Evolutionary conservation across 2,113 vertebrate species (phyloP).

Genomic region (Chaetura pelagica): DNA sequence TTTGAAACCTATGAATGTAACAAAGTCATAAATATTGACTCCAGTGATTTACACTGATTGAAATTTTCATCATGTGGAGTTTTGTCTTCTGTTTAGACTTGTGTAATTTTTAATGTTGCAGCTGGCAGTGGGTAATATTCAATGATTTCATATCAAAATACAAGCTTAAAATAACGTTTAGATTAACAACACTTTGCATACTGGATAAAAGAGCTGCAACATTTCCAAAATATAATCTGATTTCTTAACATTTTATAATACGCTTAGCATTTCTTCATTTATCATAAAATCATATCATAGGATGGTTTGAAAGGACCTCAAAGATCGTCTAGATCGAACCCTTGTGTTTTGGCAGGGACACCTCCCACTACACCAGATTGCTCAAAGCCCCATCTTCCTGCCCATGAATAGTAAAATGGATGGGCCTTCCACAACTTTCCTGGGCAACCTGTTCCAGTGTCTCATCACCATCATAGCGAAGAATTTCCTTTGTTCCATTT

Average conservation of each 20-base stretch:
- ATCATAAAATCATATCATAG: no score
- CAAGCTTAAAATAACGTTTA: not conserved
- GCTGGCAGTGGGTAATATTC: not conserved
- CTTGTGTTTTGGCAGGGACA: no score
- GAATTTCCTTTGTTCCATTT: not conserved
- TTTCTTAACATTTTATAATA: not conserved
- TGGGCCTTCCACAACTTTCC: no score
- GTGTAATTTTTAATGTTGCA: not conserved
- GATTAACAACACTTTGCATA: not conserved
- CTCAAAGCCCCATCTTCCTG: no score
- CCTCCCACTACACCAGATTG: no score
- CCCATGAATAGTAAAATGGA: no score
- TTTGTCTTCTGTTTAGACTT: not conserved
- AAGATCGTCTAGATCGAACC: no score
- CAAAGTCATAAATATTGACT: not conserved
- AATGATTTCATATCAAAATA: not conserved
- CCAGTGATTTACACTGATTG: not conserved
- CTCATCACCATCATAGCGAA: no score
- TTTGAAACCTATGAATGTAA: not conserved
- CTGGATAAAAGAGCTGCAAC: not conserved
- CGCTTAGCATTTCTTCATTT: not conserved
- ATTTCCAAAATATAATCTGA: not conserved
- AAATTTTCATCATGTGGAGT: not conserved
- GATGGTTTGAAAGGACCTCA: no score
- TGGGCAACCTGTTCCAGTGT: no score